Evolutionary conservation across 1,140 invertebrate genomes (phyloP).

Genomic region (Temnothorax longispinosus): DNA sequence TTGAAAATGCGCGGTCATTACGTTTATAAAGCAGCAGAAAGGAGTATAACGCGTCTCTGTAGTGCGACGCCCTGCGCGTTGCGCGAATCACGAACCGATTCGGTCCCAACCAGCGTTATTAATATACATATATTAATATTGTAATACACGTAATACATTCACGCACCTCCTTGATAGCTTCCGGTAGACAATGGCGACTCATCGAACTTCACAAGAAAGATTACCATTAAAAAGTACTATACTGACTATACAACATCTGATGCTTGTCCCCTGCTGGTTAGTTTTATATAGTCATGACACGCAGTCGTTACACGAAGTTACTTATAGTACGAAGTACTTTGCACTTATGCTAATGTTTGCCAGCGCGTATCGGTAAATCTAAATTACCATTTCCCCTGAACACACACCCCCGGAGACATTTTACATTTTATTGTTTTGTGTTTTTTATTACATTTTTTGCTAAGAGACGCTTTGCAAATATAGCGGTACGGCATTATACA

Average conservation of each 20-base stretch:
- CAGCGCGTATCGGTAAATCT: constrained; percentile 46
- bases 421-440: constrained; percentile 6
- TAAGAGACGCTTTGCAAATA: neutral
- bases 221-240: constrained; percentile 30
- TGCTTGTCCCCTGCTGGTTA: constrained; percentile 12
- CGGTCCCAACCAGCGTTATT: neutral
- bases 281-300: constrained; percentile 55
- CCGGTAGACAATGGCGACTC: constrained; percentile 28
- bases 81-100: neutral
- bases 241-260: constrained; percentile 25
- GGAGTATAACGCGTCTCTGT: neutral
- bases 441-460: constrained; percentile 1
- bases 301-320: constrained; percentile 57
- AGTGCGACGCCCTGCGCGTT: neutral
- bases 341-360: constrained; percentile 56
- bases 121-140: constrained; percentile 18
- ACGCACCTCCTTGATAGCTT: neutral
- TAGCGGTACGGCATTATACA: neutral
- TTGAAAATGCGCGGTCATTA: constrained; percentile 34
- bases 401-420: neutral
- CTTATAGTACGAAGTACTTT: constrained; percentile 52
- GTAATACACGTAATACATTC: neutral
- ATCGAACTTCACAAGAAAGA: constrained; percentile 19
- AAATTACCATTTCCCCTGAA: constrained; percentile 29
- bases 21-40: neutral